Conservation (phyloP, 2,797 vertebrate species). For the Crenuchus spilurus region DNA sequence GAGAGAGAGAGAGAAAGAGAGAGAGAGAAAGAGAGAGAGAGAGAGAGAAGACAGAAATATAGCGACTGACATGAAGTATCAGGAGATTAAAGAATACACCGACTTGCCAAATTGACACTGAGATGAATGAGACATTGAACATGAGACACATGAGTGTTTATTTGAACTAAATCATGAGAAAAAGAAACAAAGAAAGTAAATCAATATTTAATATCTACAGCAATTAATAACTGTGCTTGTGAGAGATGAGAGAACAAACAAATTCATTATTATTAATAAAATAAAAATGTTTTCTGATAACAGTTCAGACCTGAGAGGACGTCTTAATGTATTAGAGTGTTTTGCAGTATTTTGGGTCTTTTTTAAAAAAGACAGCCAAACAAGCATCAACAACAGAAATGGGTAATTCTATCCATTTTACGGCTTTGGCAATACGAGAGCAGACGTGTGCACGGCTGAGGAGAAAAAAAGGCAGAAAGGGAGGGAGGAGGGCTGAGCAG, state of each 20-base stretch:
- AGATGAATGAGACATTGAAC: constrained; percentile 21
- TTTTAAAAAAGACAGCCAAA: constrained; percentile 45
- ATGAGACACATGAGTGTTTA: neutral
- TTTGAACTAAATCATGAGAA: neutral
- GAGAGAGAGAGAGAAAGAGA: constrained; percentile 56
- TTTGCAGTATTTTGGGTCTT: neutral
- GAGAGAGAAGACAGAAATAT: constrained; percentile 52
- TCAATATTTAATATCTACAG: constrained; percentile 45
- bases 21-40: constrained; percentile 47
- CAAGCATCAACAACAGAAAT: constrained; percentile 74
- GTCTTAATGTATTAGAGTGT: neutral
- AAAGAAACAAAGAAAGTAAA: constrained; percentile 22
- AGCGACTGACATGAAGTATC: constrained; percentile 48
- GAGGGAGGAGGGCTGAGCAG: constrained; percentile 46
- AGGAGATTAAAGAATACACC: constrained; percentile 27
- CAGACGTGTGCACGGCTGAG: constrained; percentile 71
- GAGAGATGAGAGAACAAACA: neutral
- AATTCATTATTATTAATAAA: neutral
- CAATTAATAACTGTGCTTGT: constrained; percentile 18
- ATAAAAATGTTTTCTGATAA: neutral
- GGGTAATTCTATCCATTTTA: constrained; percentile 83
- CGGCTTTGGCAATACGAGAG: constrained; percentile 76
- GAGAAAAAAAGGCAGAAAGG: constrained; percentile 16
- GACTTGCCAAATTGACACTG: constrained; percentile 31
- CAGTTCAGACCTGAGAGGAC: neutral